These are phyloP conservation scores for Telenomus remus DNA, from an alignment of 1,140 invertebrate genomes.

Conservation along the genomic window DNA sequence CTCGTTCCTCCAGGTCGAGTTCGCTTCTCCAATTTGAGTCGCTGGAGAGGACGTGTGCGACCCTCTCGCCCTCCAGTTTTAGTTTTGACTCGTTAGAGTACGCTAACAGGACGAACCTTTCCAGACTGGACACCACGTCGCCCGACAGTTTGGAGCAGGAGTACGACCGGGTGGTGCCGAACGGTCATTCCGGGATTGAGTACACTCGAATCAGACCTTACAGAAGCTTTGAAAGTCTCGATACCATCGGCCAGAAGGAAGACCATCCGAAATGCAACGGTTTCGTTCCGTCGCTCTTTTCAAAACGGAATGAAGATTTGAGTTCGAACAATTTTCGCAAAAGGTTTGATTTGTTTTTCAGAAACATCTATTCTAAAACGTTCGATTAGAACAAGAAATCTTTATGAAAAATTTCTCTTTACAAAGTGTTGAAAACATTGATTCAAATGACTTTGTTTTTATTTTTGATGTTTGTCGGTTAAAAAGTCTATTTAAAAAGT, in stretches of 20 bases:
- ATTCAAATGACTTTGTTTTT: no score
- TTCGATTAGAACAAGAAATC: no score
- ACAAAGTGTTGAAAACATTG: neutral
- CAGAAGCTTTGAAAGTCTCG: conserved; percentile 72
- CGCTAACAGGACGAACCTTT: conserved; percentile 67
- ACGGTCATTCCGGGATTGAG: conserved; percentile 53
- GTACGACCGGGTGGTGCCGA: conserved; percentile 62
- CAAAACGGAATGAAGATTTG: conserved; percentile 61
- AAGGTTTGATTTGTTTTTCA: conserved; percentile 33
- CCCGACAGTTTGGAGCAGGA: conserved; percentile 77
- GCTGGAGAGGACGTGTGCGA: conserved; percentile 82
- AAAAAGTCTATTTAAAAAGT: no score
- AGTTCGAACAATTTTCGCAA: conserved; percentile 24
- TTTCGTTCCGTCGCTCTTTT: conserved; percentile 62
- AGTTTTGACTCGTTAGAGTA: conserved; percentile 78
- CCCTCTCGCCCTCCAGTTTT: conserved; percentile 75
- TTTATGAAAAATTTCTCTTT: neutral
- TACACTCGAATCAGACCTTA: conserved; percentile 68
- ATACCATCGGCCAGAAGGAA: conserved; percentile 63
- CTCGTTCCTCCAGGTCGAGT: conserved; percentile 79
- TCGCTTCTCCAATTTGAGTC: conserved; percentile 88
- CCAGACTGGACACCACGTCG: conserved; percentile 68
- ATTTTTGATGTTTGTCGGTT: no score
- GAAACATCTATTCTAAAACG: no score
- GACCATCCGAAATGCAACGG: conserved; percentile 52